Evolutionary conservation across 2,888 invertebrate species (phyloP), one percentile per base, ranked within the genome.

Genomic region (Ochropleura plecta): DNA sequence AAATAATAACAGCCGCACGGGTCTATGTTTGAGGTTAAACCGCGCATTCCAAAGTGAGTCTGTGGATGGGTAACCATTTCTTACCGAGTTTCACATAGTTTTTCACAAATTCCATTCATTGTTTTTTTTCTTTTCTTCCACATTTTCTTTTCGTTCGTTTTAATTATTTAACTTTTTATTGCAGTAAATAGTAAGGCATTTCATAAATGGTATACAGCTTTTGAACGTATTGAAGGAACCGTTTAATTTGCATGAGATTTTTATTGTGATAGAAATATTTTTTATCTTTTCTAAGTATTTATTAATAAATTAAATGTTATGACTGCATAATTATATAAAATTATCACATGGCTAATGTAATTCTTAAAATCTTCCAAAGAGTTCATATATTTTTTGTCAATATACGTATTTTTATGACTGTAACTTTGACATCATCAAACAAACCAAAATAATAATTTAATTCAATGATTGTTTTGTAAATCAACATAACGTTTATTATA

Each of bases 331-430:
- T 20, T 57, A 4, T 7, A 20, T 14, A 30, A 20, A 20, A 14
- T 55, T 20, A 55, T 20, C 9, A 55, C 55, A 12, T 20, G 20
- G 12, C n/a, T 49, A 53, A 18, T 44, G 2, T 51, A n/a, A 18
- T 42, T 68, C 12, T 49, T 60, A 5, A 46, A 20, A 66, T 30
- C 20, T 55, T 48, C 44, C 51, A 20, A 20, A 75, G 18, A 46
- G n/a, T 12, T 46, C 20, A 59, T 51, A 8, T 30, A 16, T 72
- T 72, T 64, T 44, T 53, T 40, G 40, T 40, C 40, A 73, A 16
- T 12, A 14, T 30, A 30, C n/a, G n/a, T 51, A 42, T 20, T 16
- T 66, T 46, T 12, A 60, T 3, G 49, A 65, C 30, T 65, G n/a
- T 60, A 14, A 60, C 20, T 60, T 40, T 67, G 20, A 67, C 20